phyloP scores from a whole-genome alignment of 1,140 invertebrate genomes.

The Phthorimaea operculella region DNA sequence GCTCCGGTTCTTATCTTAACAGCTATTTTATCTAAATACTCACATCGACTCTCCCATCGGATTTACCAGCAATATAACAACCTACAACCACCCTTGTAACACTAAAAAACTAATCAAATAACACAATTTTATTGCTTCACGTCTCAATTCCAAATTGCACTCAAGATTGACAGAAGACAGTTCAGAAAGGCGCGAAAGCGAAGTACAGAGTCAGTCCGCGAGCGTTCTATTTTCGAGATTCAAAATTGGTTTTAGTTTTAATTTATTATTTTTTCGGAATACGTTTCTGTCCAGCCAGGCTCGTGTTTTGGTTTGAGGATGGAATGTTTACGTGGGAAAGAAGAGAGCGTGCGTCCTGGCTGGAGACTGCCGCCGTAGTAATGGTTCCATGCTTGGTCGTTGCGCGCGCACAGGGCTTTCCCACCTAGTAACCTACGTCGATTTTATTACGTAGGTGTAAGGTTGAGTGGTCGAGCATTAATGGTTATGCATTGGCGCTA shows the following conservation, averaged over 20 bases:
- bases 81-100: neutral
- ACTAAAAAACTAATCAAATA: neutral
- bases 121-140: constrained; percentile 8
- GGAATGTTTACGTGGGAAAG: constrained; percentile 45
- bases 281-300: constrained; percentile 41
- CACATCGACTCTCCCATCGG: neutral
- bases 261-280: constrained; percentile 25
- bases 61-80: neutral
- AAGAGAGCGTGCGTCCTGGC: constrained; percentile 48
- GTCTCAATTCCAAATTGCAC: constrained; percentile 3
- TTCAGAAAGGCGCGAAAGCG: constrained; percentile 6
- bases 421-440: constrained; percentile 33
- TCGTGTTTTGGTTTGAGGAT: constrained; percentile 50
- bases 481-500: neutral
- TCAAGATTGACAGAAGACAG: constrained; percentile 4
- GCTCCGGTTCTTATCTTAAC: constrained; percentile 5
- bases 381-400: constrained; percentile 24
- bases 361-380: constrained; percentile 55
- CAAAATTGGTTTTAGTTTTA: constrained; percentile 15
- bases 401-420: constrained; percentile 42
- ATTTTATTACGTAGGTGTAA: constrained; percentile 62
- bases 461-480: constrained; percentile 26
- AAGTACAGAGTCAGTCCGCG: neutral
- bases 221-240: neutral
- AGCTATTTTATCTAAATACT: constrained; percentile 6